phyloP scores from a whole-genome alignment of 2,888 invertebrate species.

The Lysandra coridon region DNA sequence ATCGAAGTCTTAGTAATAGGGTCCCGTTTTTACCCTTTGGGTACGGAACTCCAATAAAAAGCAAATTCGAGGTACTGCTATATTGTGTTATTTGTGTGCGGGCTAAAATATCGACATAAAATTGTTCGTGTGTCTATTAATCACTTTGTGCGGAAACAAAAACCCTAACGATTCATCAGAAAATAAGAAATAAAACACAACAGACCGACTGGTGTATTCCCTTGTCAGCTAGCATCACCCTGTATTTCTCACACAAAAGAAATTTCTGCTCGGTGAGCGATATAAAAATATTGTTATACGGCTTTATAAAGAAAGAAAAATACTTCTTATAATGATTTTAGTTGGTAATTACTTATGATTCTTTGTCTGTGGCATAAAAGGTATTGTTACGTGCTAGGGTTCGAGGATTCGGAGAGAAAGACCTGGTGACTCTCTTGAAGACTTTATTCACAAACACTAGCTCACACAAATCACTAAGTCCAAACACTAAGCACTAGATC shows the following conservation, averaged over 20 bases:
- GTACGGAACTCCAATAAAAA: no score
- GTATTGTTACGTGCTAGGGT: no score
- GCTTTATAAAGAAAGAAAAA: background rate
- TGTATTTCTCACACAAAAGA: conserved; percentile 8
- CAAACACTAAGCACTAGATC: no score
- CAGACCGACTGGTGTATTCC: background rate
- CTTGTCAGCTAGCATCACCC: background rate
- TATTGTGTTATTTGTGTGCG: background rate
- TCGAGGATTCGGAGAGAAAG: no score
- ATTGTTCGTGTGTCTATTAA: background rate
- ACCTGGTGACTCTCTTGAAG: no score
- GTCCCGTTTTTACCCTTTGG: no score
- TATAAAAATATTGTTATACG: conserved; percentile 5
- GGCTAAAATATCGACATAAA: background rate
- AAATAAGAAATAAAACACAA: conserved; percentile 11
- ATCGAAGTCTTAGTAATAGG: no score
- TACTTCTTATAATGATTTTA: background rate
- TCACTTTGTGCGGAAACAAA: background rate
- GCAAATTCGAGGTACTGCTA: no score
- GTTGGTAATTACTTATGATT: background rate
- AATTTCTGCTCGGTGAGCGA: background rate
- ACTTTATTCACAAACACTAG: no score
- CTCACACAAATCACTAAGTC: no score
- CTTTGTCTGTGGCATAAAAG: background rate
- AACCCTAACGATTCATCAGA: conserved; percentile 9